Evolutionary conservation across 2,113 vertebrate species (phyloP), one percentile per base, ranked within the genome.

Genomic region (Glaucomys volans): DNA sequence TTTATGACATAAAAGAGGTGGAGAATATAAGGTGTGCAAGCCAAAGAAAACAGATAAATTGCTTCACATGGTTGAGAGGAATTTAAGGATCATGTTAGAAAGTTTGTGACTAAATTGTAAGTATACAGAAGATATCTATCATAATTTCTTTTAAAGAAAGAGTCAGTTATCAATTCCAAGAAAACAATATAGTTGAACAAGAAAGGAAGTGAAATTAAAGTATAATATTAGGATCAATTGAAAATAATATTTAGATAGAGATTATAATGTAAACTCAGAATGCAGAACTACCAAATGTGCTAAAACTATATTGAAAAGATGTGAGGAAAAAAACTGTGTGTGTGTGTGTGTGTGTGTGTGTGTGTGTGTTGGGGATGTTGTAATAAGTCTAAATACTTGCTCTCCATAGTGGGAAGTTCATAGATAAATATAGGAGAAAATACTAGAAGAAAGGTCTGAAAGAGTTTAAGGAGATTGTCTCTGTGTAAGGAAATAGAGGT

Each of bases 121-220:
- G 3, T 84, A 28, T 87, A n/a, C 57, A 59, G 57, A 86, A 90
- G 44, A 57, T 57, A 57, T 22, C 54, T 57, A 57, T 57, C 54
- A 22, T 57, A 18, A 57, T 57, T 57, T 35, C 32, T 66, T 67
- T 52, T 2, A 20, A 91, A 89, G 87, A 57, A 66, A 80, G 26
- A 57, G 22, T 10, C 32, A 77, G 62, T 94, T 77, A 76, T 12
- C 86, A 93, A 75, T 91, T 95, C 96, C 30, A 87, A 74, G 79
- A 69, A 91, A 91, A 85, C 87, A 96, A 40, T 50, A 47, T 89
- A 94, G 17, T 90, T 87, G 83, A 95, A 66, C 77, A 83, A 80
- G 83, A 89, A 84, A 90, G 44, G 22, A 89, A 84, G 52, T 85
- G 30, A 88, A 92, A 69, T 95, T 77, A 80, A 22, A 82, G 30